Conservation (phyloP, 1,140 invertebrate species). For the Plectrocnemia conspersa region DNA sequence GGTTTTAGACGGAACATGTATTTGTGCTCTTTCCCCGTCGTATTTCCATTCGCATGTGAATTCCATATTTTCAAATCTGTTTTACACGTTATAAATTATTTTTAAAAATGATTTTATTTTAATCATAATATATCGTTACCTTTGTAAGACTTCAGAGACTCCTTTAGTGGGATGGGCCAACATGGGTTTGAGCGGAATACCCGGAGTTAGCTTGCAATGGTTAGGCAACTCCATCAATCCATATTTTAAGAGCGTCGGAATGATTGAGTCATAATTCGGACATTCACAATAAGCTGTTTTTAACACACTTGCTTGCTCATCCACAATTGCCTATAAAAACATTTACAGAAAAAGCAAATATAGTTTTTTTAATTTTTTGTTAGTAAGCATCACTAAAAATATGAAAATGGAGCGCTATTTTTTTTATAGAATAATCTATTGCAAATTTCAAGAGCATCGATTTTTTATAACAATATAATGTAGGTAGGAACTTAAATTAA, state of each 20-base stretch:
- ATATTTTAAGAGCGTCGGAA: slow-evolving; percentile 74
- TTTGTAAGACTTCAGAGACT: slow-evolving; percentile 80
- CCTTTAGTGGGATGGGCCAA: slow-evolving; percentile 96
- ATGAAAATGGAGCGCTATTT: no score
- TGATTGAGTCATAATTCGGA: slow-evolving; percentile 88
- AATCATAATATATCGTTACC: slow-evolving; percentile 47
- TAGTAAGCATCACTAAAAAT: no score
- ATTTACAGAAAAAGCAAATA: no score
- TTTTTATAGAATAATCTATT: no score
- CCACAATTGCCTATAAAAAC: slow-evolving; percentile 58
- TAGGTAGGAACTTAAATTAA: no score
- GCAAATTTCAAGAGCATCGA: no score
- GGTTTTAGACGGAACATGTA: slow-evolving; percentile 48
- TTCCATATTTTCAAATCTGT: slow-evolving; percentile 77
- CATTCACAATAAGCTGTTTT: slow-evolving; percentile 97
- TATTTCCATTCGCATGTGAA: slow-evolving; percentile 99
- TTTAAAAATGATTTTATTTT: background rate
- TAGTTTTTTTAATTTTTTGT: no score
- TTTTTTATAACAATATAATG: no score
- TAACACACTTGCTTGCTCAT: slow-evolving; percentile 71
- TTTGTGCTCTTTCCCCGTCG: slow-evolving; percentile 97
- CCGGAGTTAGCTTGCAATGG: slow-evolving; percentile 85
- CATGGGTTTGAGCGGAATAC: slow-evolving; percentile 97
- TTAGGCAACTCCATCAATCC: slow-evolving; percentile 75
- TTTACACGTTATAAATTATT: background rate